Evolutionary conservation across 2,888 invertebrate species (phyloP).

Genomic region (Drosophila peninsularis): DNA sequence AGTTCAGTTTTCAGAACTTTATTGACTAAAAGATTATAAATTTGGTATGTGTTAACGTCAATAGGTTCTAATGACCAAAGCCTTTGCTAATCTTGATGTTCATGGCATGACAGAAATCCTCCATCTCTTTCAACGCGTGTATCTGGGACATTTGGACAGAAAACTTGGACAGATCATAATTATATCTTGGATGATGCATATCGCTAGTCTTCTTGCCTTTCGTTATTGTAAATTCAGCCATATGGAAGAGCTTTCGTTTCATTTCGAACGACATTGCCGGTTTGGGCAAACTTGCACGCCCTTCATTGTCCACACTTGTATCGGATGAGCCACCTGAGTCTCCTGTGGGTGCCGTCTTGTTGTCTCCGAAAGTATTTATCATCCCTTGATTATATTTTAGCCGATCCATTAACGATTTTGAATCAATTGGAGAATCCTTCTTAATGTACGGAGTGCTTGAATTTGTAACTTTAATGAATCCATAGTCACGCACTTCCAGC

Average conservation of each 20-base stretch:
- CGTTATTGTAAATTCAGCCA: constrained; percentile 57
- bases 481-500: constrained; percentile 38
- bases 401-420: constrained; percentile 15
- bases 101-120: constrained; percentile 29
- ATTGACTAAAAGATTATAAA: constrained; percentile 12
- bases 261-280: constrained; percentile 37
- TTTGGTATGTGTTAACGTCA: neutral
- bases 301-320: neutral
- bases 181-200: constrained; percentile 13
- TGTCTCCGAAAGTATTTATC: neutral
- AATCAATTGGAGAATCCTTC: constrained; percentile 12
- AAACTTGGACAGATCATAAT: neutral
- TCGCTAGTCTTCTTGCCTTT: constrained; percentile 49
- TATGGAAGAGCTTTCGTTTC: constrained; percentile 55
- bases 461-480: constrained; percentile 35
- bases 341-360: too few species aligned
- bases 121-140: constrained; percentile 17
- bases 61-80: neutral
- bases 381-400: constrained; percentile 3
- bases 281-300: too few species aligned
- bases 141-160: constrained; percentile 9
- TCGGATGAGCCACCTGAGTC: neutral
- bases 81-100: constrained; percentile 39
- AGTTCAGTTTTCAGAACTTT: constrained; percentile 11
- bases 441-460: constrained; percentile 42